phyloP scores from a whole-genome alignment of 2,113 vertebrate species.

The Dipodomys merriami region DNA sequence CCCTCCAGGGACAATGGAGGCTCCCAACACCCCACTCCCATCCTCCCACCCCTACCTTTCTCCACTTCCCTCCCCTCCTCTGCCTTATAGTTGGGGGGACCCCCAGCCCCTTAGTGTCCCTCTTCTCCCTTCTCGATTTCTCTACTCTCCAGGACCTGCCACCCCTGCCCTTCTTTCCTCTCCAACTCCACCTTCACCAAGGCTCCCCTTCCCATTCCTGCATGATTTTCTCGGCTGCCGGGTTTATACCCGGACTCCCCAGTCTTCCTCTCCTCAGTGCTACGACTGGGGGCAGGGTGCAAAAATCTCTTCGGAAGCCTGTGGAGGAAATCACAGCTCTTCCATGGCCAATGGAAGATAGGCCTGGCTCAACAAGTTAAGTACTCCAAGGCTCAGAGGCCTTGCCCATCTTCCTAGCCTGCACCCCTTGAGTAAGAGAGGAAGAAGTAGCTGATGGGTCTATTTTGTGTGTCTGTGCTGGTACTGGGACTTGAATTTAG shows the following conservation, averaged over 20 bases:
- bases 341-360: not conserved
- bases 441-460: not conserved
- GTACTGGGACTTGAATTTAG: too few species aligned
- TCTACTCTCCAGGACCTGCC: not conserved
- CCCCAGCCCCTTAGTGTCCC: not conserved
- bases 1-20: conserved; percentile 71
- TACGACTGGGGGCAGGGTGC: conserved; percentile 81
- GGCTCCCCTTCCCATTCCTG: conserved; percentile 59
- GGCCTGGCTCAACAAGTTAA: too few species aligned
- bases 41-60: not conserved
- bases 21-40: conserved; percentile 29
- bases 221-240: not conserved
- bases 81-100: too few species aligned
- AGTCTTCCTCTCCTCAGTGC: conserved; percentile 82
- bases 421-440: not conserved
- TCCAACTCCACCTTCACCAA: not conserved
- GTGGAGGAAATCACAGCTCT: not conserved
- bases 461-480: too few species aligned
- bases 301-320: conserved; percentile 45
- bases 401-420: too few species aligned
- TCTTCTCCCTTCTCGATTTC: not conserved
- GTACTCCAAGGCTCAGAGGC: too few species aligned
- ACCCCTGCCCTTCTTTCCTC: not conserved
- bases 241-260: conserved; percentile 81
- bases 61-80: not conserved